These are phyloP conservation scores for Eurystomus gularis DNA, from an alignment of 2,113 vertebrate genomes.

Conservation along the genomic window DNA sequence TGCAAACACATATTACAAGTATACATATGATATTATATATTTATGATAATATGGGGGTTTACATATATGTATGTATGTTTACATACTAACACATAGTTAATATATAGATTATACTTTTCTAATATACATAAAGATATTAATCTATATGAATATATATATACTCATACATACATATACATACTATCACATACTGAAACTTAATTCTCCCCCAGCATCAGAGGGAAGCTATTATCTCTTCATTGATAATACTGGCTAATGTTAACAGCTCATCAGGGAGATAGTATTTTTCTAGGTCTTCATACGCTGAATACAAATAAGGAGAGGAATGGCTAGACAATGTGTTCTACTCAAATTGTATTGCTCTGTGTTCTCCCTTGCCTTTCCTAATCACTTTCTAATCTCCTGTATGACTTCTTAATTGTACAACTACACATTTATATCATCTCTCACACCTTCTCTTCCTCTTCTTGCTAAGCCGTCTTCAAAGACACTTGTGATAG, in stretches of 20 bases:
- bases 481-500: background rate
- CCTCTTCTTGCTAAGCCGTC: background rate
- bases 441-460: background rate
- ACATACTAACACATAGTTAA: background rate
- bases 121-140: background rate
- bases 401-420: slow-evolving; percentile 17
- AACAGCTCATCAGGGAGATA: background rate
- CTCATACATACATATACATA: background rate
- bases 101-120: background rate
- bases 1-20: background rate
- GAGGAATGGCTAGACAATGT: background rate
- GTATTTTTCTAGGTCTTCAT: background rate
- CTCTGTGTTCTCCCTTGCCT: background rate
- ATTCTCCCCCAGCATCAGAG: background rate
- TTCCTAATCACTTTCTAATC: background rate
- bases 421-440: background rate
- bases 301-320: slow-evolving; percentile 12
- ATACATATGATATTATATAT: background rate
- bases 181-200: background rate
- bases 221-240: background rate
- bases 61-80: background rate
- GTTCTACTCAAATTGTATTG: background rate
- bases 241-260: background rate
- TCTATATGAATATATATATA: no score
- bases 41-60: background rate